Evolutionary conservation across 2,113 vertebrate genomes (phyloP).

Genomic region (Misgurnus anguillicaudatus): DNA sequence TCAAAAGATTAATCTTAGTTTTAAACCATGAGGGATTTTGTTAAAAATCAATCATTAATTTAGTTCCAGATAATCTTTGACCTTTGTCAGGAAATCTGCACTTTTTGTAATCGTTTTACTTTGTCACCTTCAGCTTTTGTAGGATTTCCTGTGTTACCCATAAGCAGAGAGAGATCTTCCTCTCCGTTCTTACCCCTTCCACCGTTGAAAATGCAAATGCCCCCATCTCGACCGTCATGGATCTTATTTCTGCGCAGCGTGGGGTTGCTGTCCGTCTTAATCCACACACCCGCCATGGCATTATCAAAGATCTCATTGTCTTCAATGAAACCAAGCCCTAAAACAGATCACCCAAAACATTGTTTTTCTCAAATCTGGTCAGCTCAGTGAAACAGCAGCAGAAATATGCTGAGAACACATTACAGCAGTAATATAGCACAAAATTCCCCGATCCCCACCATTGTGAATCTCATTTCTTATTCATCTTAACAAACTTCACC

Average conservation of each 20-base stretch:
- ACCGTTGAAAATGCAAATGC: constrained; percentile 99
- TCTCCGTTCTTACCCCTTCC: constrained; percentile 85
- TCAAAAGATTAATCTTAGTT: not conserved
- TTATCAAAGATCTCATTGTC: constrained; percentile 99
- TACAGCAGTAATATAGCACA: not conserved
- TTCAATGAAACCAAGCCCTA: constrained; percentile 97
- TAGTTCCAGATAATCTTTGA: not conserved
- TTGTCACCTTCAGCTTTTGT: not conserved
- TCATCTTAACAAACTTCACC: no score
- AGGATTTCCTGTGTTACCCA: not conserved
- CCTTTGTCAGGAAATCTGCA: not conserved
- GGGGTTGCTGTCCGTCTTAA: constrained; percentile 99
- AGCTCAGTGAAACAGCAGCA: not conserved
- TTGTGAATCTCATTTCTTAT: no score
- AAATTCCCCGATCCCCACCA: not conserved
- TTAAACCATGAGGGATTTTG: not conserved
- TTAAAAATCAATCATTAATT: not conserved
- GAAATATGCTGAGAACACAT: not conserved
- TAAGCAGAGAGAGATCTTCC: not conserved
- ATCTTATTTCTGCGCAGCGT: constrained; percentile 98
- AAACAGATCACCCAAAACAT: constrained; percentile 1
- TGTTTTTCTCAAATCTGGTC: not conserved
- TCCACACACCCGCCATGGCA: constrained; percentile 99
- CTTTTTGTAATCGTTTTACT: not conserved
- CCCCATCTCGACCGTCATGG: constrained; percentile 96